These are phyloP conservation scores for Perca schrenkii DNA, from an alignment of 2,113 vertebrate genomes.

Conservation along the genomic window DNA sequence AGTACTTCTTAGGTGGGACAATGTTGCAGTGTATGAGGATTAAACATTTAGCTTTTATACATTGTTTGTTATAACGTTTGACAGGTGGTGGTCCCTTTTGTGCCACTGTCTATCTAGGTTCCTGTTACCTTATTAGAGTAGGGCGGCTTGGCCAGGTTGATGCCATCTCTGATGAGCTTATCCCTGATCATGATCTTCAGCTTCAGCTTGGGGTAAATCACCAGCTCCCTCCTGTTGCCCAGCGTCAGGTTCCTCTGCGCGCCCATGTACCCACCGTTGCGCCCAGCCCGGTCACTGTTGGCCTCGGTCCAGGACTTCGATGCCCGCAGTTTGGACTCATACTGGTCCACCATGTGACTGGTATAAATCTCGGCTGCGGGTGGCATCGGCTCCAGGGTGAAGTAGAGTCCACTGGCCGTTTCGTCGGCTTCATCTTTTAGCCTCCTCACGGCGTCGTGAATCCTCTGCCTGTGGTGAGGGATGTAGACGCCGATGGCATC, in stretches of 20 bases:
- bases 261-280: slow-evolving; percentile 70
- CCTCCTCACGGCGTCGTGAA: slow-evolving; percentile 93
- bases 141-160: slow-evolving; percentile 92
- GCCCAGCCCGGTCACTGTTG: slow-evolving; percentile 71
- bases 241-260: slow-evolving; percentile 83
- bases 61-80: background rate
- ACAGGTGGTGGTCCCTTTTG: background rate
- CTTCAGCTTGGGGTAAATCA: slow-evolving; percentile 92
- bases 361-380: slow-evolving; percentile 79
- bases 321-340: slow-evolving; percentile 81
- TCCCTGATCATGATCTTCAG: slow-evolving; percentile 99
- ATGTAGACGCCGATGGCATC: slow-evolving; percentile 96
- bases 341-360: slow-evolving; percentile 85
- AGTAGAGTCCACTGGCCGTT: slow-evolving; percentile 92
- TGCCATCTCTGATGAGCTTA: slow-evolving; percentile 94
- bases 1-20: background rate
- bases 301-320: slow-evolving; percentile 86
- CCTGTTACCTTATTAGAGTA: slow-evolving; percentile 95
- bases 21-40: background rate
- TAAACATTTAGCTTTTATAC: background rate
- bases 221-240: slow-evolving; percentile 85
- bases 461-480: slow-evolving; percentile 91
- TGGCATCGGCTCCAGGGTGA: slow-evolving; percentile 92
- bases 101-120: background rate
- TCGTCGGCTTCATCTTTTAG: slow-evolving; percentile 91